Conservation (phyloP, 2,113 vertebrate genomes). For the Ophiodon elongatus region DNA sequence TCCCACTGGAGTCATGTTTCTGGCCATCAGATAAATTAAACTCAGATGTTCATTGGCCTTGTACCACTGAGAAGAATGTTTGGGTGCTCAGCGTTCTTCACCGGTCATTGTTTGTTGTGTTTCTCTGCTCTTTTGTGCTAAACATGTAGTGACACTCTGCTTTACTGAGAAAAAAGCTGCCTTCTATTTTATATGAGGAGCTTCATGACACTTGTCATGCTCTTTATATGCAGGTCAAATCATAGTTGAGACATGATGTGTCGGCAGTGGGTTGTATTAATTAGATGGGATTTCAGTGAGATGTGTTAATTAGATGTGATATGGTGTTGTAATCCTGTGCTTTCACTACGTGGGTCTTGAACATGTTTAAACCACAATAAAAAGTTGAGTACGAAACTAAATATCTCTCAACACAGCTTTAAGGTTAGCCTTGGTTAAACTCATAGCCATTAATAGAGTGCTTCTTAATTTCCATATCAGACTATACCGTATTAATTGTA, state of each 20-base stretch:
- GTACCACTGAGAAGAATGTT: neutral
- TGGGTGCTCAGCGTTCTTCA: neutral
- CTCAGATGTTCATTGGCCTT: neutral
- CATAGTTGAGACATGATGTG: neutral
- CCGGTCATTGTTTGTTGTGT: neutral
- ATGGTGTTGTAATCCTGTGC: neutral
- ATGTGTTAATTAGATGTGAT: neutral
- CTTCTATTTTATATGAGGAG: neutral
- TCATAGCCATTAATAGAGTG: slow-evolving; percentile 39
- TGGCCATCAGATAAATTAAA: neutral
- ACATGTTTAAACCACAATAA: neutral
- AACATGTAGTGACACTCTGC: neutral
- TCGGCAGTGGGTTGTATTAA: neutral
- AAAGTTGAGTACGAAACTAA: slow-evolving; percentile 3
- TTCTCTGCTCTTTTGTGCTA: too few species aligned
- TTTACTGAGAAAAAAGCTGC: slow-evolving; percentile 12
- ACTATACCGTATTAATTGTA: slow-evolving; percentile 53
- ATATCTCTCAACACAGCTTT: slow-evolving; percentile 20
- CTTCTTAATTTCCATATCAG: slow-evolving; percentile 58
- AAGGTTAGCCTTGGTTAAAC: slow-evolving; percentile 39
- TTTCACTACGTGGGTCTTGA: neutral
- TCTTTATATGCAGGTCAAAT: slow-evolving; percentile 19
- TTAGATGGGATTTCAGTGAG: neutral
- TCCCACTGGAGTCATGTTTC: neutral
- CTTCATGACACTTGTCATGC: slow-evolving; percentile 7